Percentiles rank a stretch among this genome's conserved stretches.
These are phyloP conservation scores for Ashinkailepas kermadecensis DNA, from an alignment of 2,888 invertebrate genomes.

Conservation along the genomic window DNA sequence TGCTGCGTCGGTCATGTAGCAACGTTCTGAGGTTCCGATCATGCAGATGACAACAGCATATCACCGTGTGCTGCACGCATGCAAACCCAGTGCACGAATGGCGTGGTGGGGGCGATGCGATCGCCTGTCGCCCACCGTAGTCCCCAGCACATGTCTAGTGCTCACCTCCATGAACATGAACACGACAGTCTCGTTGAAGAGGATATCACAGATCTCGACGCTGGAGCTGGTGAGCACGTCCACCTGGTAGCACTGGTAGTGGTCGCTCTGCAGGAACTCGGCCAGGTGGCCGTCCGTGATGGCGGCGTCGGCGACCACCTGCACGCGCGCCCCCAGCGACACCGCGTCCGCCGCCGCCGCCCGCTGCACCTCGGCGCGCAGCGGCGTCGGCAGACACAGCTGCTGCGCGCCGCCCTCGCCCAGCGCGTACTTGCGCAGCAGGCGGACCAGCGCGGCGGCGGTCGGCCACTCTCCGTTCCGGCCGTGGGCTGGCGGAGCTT, in stretches of 20 bases:
- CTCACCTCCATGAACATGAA: slow-evolving; percentile 85
- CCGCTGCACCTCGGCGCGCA: not conserved
- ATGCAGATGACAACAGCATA: no score
- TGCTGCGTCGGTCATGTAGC: no score
- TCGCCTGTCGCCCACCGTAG: no score
- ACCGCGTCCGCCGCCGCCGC: not conserved
- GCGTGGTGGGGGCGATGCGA: no score
- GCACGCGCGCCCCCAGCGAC: not conserved
- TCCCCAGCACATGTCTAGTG: not conserved
- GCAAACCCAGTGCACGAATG: no score
- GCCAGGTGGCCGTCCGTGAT: slow-evolving; percentile 50
- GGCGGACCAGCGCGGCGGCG: not conserved
- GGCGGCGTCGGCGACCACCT: not conserved
- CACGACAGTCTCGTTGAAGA: slow-evolving; percentile 80
- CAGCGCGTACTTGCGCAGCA: not conserved
- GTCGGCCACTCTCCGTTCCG: slow-evolving; percentile 4
- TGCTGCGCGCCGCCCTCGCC: not conserved
- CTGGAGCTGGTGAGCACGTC: slow-evolving; percentile 74
- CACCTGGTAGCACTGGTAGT: slow-evolving; percentile 85
- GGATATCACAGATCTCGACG: slow-evolving; percentile 73
- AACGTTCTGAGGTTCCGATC: no score
- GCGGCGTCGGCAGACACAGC: slow-evolving; percentile 5
- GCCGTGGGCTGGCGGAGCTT: no score
- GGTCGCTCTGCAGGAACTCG: slow-evolving; percentile 73
- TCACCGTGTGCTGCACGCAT: no score